Base-by-base conservation (phyloP, 2,797 vertebrate species). In the Nothura maculosa region DNA sequence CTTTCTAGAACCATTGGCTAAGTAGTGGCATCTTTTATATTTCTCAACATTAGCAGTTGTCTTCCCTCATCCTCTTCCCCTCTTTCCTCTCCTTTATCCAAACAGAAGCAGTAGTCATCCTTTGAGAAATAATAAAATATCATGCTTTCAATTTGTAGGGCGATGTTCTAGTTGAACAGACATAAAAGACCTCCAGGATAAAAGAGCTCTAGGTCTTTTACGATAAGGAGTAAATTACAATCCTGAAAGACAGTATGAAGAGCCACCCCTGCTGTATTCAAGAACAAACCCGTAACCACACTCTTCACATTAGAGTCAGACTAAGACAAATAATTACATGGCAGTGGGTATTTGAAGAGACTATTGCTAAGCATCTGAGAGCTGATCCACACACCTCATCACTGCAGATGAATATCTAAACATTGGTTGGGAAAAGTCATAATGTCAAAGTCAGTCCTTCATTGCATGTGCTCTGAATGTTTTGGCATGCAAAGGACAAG, bases 241-340 rank as follows among this genome's bases (percentile, higher is more conserved):
- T 79, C 45, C 36, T 83, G 64, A 86, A 81, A 69, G 30, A 73
- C 34, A 40, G 25, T 8, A 34, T 24, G 57, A 89, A 43, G 24
- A 75, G 55, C 50, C 73, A 36, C 27, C 52, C 67, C 42, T 67
- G 70, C 32, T 74, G 12, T n/a, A 66, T 19, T 85, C 67, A 78
- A 78, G 66, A 86, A 12, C 60, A 87, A 57, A 52, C 47, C 17
- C 69, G 34, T 11, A 40, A 64, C 54, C 66, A 68, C 67, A 42
- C 25, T 81, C 36, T 64, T 74, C 73, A 50, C 16, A 22, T 30
- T 28, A 64, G n/a, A 85, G 80, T 32, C n/a, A 81, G 38, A 36
- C n/a, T 76, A 89, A 79, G 36, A 81, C 55, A 95, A 89, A 90
- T 73, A 91, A 48, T 48, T 62, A 61, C 12, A 34, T 77, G 19